phyloP scores from a whole-genome alignment of 2,888 invertebrate species.

The Scaptomyza reducta region DNA sequence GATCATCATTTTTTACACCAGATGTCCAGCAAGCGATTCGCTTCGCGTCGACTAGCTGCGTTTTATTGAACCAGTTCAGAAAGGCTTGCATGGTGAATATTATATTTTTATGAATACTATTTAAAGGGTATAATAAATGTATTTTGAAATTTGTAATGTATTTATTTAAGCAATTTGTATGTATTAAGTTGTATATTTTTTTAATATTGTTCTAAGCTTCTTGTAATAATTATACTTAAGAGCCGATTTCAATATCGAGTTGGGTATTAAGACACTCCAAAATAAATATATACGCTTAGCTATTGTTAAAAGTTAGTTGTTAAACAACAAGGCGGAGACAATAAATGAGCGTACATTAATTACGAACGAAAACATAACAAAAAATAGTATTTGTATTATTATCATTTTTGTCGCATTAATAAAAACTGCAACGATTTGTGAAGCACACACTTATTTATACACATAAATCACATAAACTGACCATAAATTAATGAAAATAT shows the following conservation, averaged over 20 bases:
- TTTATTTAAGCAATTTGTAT: neutral
- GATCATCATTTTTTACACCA: conserved; percentile 39
- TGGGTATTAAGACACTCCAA: conserved; percentile 2
- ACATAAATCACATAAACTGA: conserved; percentile 62
- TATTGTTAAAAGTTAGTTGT: conserved; percentile 49
- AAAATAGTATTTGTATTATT: conserved; percentile 36
- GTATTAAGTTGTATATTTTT: neutral
- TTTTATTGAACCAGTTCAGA: conserved; percentile 8
- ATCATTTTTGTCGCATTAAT: conserved; percentile 43
- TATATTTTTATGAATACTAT: conserved; percentile 2
- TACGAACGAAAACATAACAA: conserved; percentile 39
- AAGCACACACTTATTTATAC: conserved; percentile 39
- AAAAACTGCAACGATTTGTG: conserved; percentile 74
- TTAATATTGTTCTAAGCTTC: neutral
- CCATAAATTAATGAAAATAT: conserved; percentile 49
- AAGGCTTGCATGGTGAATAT: conserved; percentile 41
- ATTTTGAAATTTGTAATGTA: neutral
- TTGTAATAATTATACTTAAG: neutral
- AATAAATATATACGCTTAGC: conserved; percentile 14
- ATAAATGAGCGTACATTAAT: conserved; percentile 70
- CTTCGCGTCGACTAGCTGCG: conserved; percentile 26
- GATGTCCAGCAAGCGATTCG: conserved; percentile 25
- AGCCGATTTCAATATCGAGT: neutral
- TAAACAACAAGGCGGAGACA: conserved; percentile 53
- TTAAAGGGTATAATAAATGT: neutral